Percentiles rank a stretch among this genome's conserved stretches.
Evolutionary conservation across 2,797 vertebrate genomes (phyloP).

Genomic region (Clarias pachynema): DNA sequence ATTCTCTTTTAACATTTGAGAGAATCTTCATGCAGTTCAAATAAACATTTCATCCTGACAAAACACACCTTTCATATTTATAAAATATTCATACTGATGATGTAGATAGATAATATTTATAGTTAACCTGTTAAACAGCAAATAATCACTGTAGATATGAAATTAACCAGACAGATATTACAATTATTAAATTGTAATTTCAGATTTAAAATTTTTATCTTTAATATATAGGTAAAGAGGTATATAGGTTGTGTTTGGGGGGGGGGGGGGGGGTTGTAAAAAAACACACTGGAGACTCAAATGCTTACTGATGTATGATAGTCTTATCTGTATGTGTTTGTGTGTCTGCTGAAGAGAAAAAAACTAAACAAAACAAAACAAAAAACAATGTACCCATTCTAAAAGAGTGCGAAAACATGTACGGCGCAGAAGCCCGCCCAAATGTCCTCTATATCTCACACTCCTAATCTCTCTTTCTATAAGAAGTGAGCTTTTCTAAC

Average conservation of each 20-base stretch:
- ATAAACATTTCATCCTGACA: not conserved
- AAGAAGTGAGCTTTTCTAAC: not conserved
- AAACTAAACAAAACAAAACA: conserved; percentile 7
- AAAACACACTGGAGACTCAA: not conserved
- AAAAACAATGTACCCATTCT: conserved; percentile 66
- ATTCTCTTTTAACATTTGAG: not conserved
- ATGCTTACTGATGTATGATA: conserved; percentile 8
- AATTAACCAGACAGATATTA: not conserved
- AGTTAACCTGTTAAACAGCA: not conserved
- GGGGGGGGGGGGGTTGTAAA: not conserved
- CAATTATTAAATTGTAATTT: not conserved
- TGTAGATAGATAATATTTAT: not conserved
- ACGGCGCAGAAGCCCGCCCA: conserved; percentile 45
- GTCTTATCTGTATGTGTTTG: conserved; percentile 14
- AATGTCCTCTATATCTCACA: conserved; percentile 30
- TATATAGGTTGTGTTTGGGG: not conserved
- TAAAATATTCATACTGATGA: not conserved
- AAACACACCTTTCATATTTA: not conserved
- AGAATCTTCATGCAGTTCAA: not conserved
- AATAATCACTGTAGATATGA: not conserved
- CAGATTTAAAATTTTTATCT: not conserved
- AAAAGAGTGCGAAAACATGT: conserved; percentile 62
- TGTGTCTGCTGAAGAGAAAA: not conserved
- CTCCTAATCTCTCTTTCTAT: conserved; percentile 16
- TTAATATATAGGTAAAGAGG: not conserved